Conservation (phyloP, 2,888 invertebrate species). For the Agonopterix arenella region DNA sequence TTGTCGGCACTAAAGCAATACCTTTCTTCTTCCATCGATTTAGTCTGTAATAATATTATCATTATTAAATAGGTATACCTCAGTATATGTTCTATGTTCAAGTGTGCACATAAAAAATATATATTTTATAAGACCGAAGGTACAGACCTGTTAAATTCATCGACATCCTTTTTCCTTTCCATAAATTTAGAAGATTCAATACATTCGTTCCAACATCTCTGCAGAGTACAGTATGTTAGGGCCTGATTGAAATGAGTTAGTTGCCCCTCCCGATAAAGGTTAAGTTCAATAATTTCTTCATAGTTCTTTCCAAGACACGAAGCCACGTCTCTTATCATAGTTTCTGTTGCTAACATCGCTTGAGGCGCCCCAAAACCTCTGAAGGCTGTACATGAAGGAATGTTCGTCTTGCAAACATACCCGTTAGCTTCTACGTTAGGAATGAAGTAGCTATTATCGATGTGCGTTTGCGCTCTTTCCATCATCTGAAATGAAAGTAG, state of each 20-base stretch:
- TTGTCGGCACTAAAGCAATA: conserved; percentile 83
- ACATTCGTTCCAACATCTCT: conserved; percentile 87
- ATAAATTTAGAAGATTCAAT: conserved; percentile 79
- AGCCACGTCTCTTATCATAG: conserved; percentile 86
- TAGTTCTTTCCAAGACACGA: conserved; percentile 79
- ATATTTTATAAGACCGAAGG: not conserved
- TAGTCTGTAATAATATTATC: conserved; percentile 48
- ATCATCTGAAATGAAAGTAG: conserved; percentile 79
- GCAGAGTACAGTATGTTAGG: conserved; percentile 83
- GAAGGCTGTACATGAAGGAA: conserved; percentile 95
- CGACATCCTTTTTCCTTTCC: conserved; percentile 74
- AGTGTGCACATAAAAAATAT: not conserved
- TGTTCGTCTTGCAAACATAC: conserved; percentile 90
- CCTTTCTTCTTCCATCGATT: conserved; percentile 89
- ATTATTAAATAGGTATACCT: not conserved
- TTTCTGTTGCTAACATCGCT: conserved; percentile 90
- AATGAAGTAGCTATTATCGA: conserved; percentile 89
- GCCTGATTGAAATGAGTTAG: conserved; percentile 86
- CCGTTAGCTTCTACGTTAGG: conserved; percentile 82
- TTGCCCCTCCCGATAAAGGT: conserved; percentile 89
- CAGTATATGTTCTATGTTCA: not conserved
- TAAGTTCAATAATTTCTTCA: conserved; percentile 80
- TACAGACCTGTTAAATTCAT: conserved; percentile 82
- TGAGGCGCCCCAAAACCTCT: conserved; percentile 95
- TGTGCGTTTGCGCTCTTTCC: conserved; percentile 86